These are phyloP conservation scores for Neopelma chrysocephalum DNA, from an alignment of 2,797 vertebrate species.

Conservation along the genomic window DNA sequence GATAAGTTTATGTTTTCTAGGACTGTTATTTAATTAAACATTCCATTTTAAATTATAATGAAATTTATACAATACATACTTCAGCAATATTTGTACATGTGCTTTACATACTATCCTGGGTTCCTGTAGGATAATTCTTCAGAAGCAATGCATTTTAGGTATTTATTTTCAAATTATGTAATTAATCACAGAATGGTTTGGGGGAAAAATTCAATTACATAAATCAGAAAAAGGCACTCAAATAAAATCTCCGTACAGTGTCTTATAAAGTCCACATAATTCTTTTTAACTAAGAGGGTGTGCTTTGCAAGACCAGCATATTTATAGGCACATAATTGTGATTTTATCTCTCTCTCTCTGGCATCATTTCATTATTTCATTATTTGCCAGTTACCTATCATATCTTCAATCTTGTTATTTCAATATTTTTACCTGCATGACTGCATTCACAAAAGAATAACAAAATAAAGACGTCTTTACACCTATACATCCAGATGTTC, in stretches of 20 bases:
- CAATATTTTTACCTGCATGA: neutral
- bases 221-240: neutral
- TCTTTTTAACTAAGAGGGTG: neutral
- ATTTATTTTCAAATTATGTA: neutral
- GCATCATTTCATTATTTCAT: conserved; percentile 3
- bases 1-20: neutral
- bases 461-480: neutral
- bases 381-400: neutral
- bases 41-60: neutral
- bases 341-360: conserved; percentile 19
- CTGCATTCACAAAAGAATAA: conserved; percentile 1
- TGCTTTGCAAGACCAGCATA: neutral
- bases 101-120: neutral
- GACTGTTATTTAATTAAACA: neutral
- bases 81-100: neutral
- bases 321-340: neutral
- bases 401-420: neutral
- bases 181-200: neutral
- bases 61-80: neutral
- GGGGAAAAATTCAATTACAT: neutral
- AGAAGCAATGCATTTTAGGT: neutral
- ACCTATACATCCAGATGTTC: neutral
- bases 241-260: neutral
- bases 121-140: neutral
- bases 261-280: neutral